Evolutionary conservation across 1,140 invertebrate species (phyloP).

Genomic region (Drosophila kepulauana): DNA sequence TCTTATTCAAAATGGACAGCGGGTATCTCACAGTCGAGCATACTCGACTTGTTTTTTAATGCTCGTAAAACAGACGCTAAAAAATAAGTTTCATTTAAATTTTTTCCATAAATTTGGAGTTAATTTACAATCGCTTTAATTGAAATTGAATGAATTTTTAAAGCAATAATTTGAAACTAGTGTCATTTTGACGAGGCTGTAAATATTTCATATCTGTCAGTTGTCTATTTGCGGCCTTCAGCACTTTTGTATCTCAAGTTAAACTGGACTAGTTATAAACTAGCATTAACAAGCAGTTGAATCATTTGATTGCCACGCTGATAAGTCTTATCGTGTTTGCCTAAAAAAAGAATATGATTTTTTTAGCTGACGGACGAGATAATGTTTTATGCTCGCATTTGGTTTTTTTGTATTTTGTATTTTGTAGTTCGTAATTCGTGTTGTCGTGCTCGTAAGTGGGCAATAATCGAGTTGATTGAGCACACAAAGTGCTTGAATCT

Average conservation of each 20-base stretch:
- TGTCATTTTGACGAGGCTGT: not conserved
- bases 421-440: not conserved
- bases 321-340: constrained; percentile 26
- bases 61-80: not conserved
- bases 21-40: too few species aligned
- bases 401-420: not conserved
- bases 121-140: not conserved
- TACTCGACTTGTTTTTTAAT: too few species aligned
- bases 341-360: constrained; percentile 23
- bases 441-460: constrained; percentile 2
- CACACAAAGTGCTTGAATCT: constrained; percentile 9
- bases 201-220: not conserved
- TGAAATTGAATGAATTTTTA: too few species aligned
- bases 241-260: not conserved
- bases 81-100: not conserved
- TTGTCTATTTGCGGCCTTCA: not conserved
- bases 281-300: constrained; percentile 12
- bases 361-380: not conserved
- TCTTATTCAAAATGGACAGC: too few species aligned
- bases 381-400: constrained; percentile 1
- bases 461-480: constrained; percentile 14
- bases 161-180: too few species aligned
- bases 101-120: not conserved
- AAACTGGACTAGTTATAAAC: constrained; percentile 15
- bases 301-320: constrained; percentile 15